phyloP scores from a whole-genome alignment of 92 coral and sea anemone genomes.

The Parazoanthus darwini region DNA sequence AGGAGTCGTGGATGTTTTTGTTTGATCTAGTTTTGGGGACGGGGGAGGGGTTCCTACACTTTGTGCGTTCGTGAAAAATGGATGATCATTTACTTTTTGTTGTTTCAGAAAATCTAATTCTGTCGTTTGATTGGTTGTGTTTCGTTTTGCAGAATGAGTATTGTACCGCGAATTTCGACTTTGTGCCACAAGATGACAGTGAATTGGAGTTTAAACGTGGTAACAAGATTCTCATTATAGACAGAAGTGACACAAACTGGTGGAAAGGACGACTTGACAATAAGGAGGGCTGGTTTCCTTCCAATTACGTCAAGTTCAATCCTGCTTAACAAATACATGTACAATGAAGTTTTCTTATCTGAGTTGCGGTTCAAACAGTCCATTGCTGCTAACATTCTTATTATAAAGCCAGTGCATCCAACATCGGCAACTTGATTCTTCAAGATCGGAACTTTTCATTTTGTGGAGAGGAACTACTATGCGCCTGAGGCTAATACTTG shows the following conservation, averaged over 20 bases:
- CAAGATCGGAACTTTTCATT: not conserved
- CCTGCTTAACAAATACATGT: not conserved
- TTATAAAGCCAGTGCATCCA: not conserved
- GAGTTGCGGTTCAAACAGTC: not conserved
- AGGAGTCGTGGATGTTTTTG: no score
- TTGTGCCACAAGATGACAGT: constrained; percentile 86
- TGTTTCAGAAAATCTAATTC: not conserved
- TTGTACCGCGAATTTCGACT: constrained; percentile 71
- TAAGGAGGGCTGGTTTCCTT: constrained; percentile 84
- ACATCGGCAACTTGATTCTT: not conserved
- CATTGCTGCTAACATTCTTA: not conserved
- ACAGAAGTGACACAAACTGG: constrained; percentile 91
- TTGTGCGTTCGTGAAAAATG: no score
- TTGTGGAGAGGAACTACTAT: not conserved
- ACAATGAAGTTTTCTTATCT: not conserved
- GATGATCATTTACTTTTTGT: no score
- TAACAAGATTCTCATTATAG: constrained; percentile 69
- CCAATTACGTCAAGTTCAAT: constrained; percentile 69
- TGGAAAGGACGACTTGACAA: constrained; percentile 86
- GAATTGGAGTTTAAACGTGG: constrained; percentile 91
- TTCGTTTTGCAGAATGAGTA: constrained; percentile 17
- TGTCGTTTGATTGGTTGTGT: not conserved
- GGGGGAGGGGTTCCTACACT: no score
- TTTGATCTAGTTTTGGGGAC: no score
- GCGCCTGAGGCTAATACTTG: not conserved